phyloP scores from a whole-genome alignment of 2,888 invertebrate species.

The Pycnomerus fuliginosus region DNA sequence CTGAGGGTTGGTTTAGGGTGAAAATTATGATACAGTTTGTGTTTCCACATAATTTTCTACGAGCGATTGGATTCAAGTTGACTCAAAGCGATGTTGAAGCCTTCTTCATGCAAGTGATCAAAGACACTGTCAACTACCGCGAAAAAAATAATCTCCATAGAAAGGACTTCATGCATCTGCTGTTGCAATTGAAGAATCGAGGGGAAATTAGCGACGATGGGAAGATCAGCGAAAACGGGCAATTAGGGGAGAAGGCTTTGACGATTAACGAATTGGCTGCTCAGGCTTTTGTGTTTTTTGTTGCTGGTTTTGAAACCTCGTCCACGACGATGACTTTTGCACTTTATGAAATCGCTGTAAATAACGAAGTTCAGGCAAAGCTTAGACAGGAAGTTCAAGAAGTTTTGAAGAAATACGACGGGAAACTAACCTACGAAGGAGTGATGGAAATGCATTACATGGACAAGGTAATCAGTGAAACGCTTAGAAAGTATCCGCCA shows the following conservation, averaged over 20 bases:
- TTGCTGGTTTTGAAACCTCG: constrained; percentile 49
- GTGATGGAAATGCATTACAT: too few species aligned
- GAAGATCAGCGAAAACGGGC: too few species aligned
- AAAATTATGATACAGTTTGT: not conserved
- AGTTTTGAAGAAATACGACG: constrained; percentile 3
- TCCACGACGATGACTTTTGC: constrained; percentile 51
- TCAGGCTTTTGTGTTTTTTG: constrained; percentile 39
- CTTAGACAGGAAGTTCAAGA: constrained; percentile 25
- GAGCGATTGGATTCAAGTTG: constrained; percentile 32
- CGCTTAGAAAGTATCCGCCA: too few species aligned
- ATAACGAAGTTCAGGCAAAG: constrained; percentile 52
- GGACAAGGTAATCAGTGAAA: too few species aligned
- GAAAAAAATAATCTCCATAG: constrained; percentile 49
- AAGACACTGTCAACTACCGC: constrained; percentile 50
- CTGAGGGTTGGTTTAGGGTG: not conserved
- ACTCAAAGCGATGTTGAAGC: constrained; percentile 35
- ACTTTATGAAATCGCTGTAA: constrained; percentile 54
- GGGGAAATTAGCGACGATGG: too few species aligned
- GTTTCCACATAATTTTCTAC: constrained; percentile 13
- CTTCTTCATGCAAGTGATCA: constrained; percentile 53
- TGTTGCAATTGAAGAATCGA: too few species aligned
- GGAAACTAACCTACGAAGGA: constrained; percentile 10
- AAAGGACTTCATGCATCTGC: constrained; percentile 57
- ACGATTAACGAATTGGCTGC: constrained; percentile 36
- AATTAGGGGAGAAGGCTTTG: constrained; percentile 26